These are phyloP conservation scores for Sula dactylatra DNA, from an alignment of 2,113 vertebrate species.

Conservation along the genomic window DNA sequence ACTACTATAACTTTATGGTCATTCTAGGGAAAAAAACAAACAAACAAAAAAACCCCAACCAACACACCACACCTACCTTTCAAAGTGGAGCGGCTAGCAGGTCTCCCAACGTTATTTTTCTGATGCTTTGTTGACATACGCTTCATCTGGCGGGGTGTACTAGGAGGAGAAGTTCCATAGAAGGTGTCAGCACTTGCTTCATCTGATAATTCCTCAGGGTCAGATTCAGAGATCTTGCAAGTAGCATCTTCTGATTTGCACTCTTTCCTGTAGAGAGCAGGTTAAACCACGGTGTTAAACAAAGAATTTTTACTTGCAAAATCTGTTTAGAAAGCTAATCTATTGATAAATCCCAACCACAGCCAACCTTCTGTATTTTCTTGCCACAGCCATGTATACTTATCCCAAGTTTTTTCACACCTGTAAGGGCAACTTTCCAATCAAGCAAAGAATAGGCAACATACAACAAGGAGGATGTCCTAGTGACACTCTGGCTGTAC, in stretches of 20 bases:
- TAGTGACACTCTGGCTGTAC: too few species aligned
- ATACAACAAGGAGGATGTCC: background rate
- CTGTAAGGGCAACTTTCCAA: background rate
- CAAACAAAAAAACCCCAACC: too few species aligned
- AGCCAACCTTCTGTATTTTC: background rate
- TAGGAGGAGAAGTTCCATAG: constrained; percentile 89
- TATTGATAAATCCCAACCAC: background rate
- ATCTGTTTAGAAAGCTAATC: background rate
- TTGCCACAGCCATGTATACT: background rate
- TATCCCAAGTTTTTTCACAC: background rate
- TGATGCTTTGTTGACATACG: constrained; percentile 92
- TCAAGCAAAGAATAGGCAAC: background rate
- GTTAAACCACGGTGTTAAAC: background rate
- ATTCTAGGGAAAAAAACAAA: background rate
- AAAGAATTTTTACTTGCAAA: background rate
- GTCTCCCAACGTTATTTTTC: constrained; percentile 75
- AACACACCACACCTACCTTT: constrained; percentile 75
- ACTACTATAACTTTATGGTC: background rate
- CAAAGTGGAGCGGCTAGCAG: constrained; percentile 69
- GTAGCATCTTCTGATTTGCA: constrained; percentile 72
- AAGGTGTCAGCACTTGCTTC: constrained; percentile 83
- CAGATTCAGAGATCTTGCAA: constrained; percentile 76
- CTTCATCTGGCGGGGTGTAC: constrained; percentile 91
- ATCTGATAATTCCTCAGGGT: constrained; percentile 85
- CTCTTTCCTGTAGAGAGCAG: constrained; percentile 75